Base-by-base conservation (phyloP, 2,113 vertebrate species). In the Daphoenositta chrysoptera region DNA sequence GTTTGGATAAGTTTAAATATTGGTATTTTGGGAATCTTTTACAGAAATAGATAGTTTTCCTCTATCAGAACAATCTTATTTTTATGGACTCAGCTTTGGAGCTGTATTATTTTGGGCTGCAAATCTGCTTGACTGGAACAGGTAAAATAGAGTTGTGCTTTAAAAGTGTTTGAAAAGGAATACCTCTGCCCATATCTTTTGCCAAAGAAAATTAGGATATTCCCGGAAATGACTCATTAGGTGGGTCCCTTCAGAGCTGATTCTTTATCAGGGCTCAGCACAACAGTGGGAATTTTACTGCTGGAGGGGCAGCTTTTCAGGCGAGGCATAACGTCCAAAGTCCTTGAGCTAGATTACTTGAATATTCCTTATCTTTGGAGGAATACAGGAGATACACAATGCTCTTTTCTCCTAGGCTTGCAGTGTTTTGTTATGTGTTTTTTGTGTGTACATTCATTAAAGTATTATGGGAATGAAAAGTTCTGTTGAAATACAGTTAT, bases 171-270 rank as follows among this genome's bases (percentile, higher is more conserved):
- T 84, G 69, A 35, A 40, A 75, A 83, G 47, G 20, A 90, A 17
- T 27, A 58, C 37, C 23, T 89, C 51, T 94, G 57, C 56, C n/a
- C 13, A 1, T 45, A 71, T 24, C 48, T 88, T 89, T 89, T 92
- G 40, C 44, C 47, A 57, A 63, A 87, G 64, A 65, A 90, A 89
- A 88, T 42, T 2, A 86, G 68, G 76, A 64, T 93, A 71, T 93
- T 95, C 45, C 80, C 10, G 30, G 90, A 96, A 94, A 57, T 96
- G 45, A 95, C 79, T 96, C 92, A 93, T 86, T 83, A 95, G 72
- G 75, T 94, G 71, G 53, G 24, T 85, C 83, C 87, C 56, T 87
- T 86, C 66, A 76, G 71, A 79, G 35, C 87, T 50, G 63, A 63
- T 91, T 91, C 45, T 91, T 84, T 95, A 95, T 96, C 88, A 76